These are phyloP conservation scores for Rhinoraja longicauda DNA, from an alignment of 2,797 vertebrate genomes.

Conservation along the genomic window DNA sequence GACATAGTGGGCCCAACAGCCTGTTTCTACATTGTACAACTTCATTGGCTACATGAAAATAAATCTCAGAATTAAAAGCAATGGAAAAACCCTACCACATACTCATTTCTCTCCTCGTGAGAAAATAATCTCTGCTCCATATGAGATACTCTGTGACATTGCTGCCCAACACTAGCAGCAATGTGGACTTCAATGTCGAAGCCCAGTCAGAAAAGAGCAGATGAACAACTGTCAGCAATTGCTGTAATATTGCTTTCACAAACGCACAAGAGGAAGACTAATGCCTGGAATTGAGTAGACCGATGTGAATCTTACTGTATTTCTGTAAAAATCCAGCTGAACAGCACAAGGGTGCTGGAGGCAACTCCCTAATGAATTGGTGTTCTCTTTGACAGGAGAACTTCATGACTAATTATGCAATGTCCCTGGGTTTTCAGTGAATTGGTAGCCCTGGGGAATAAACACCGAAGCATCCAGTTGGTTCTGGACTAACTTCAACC, in stretches of 20 bases:
- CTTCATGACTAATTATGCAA: neutral
- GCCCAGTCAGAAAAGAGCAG: neutral
- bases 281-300: neutral
- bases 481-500: neutral
- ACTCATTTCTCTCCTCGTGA: too few relatives aligned
- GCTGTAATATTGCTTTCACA: too few relatives aligned
- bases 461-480: neutral
- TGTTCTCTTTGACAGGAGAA: neutral
- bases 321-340: neutral
- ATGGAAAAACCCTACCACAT: too few relatives aligned
- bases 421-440: neutral
- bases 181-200: neutral
- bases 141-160: too few relatives aligned
- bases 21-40: too few relatives aligned
- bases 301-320: neutral
- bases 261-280: neutral
- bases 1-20: too few relatives aligned
- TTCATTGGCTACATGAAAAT: too few relatives aligned
- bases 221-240: neutral
- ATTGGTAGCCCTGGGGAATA: neutral
- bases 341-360: neutral
- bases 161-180: too few relatives aligned
- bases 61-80: too few relatives aligned
- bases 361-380: neutral
- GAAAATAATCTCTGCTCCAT: too few relatives aligned